phyloP scores from a whole-genome alignment of 1,140 invertebrate species.

The Camponotus vicinus region DNA sequence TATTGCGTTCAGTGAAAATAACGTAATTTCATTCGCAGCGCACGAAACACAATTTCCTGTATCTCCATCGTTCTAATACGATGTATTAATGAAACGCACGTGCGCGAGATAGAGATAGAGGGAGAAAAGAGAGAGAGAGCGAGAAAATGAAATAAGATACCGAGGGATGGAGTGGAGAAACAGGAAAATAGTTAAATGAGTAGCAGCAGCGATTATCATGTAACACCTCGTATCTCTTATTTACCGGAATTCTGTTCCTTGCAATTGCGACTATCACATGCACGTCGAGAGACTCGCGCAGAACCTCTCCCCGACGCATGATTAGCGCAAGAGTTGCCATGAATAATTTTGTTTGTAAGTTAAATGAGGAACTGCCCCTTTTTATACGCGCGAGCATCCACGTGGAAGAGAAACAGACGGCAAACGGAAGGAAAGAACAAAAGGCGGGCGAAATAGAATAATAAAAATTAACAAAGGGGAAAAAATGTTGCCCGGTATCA shows the following conservation, averaged over 20 bases:
- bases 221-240: conserved; percentile 47
- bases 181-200: conserved; percentile 29
- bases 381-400: not conserved
- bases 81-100: conserved; percentile 5
- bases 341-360: conserved; percentile 61
- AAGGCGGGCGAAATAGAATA: not conserved
- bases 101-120: not conserved
- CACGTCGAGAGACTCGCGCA: not conserved
- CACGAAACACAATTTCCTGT: conserved; percentile 1
- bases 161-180: conserved; percentile 7
- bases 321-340: conserved; percentile 34
- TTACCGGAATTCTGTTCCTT: conserved; percentile 10
- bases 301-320: conserved; percentile 17
- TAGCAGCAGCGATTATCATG: conserved; percentile 39
- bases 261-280: conserved; percentile 5
- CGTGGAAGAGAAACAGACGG: not conserved
- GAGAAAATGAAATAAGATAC: not conserved
- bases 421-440: not conserved
- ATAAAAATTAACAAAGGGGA: conserved; percentile 29
- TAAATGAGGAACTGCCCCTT: conserved; percentile 37
- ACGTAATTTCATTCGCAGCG: not conserved
- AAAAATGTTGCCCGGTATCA: no score
- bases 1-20: conserved; percentile 5
- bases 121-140: not conserved
- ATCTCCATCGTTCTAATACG: not conserved